Evolutionary conservation across 2,888 invertebrate species (phyloP), one percentile per base, ranked within the genome.

Genomic region (Xanthorhoe designata): DNA sequence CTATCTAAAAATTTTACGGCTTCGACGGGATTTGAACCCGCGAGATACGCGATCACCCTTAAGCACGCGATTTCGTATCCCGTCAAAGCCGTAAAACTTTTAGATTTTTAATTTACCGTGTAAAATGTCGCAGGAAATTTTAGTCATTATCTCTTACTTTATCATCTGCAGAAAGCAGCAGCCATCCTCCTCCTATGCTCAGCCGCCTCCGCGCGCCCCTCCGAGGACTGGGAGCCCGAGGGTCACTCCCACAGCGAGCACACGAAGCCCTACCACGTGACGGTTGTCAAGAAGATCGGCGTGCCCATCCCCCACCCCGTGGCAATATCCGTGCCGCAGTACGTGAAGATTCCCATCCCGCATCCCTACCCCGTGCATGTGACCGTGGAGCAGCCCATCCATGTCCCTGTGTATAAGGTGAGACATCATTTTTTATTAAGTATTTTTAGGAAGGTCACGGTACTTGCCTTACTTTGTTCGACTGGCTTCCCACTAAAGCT

Each of bases 291-390:
- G 88, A 96, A 96, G 89, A 94, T 96, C 71, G 96, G 96, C 0
- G 94, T 96, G 13, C 95, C 96, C n/a, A 94, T 96, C 55, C 96
- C 96, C 0, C 96, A 96, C 78, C 96, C 96, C 0, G 95, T 96
- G 19, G 95, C 96, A 0, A 95, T 96, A 0, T 95, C 96, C 7
- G 96, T 96, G 17, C 96, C 95, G 38, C 95, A 95, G 83, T 94
- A 95, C 77, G 88, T 96, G 71, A 96, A 95, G 84, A 94, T 96
- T 29, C 95, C 96, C 64, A 96, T 96, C 55, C 96, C 96, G 0
- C 96, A 96, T 67, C 96, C 96, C 1, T 96, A 96, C 88, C 95
- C 96, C 0, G 96, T 96, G 0, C 96, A 96, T 77, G 94, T 96
- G 0, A 92, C 94, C 0, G 95, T 96, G 51, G 96, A 96, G 64